Evolutionary conservation across 2,888 invertebrate species (phyloP).

Genomic region (Ennomos quercinarius): DNA sequence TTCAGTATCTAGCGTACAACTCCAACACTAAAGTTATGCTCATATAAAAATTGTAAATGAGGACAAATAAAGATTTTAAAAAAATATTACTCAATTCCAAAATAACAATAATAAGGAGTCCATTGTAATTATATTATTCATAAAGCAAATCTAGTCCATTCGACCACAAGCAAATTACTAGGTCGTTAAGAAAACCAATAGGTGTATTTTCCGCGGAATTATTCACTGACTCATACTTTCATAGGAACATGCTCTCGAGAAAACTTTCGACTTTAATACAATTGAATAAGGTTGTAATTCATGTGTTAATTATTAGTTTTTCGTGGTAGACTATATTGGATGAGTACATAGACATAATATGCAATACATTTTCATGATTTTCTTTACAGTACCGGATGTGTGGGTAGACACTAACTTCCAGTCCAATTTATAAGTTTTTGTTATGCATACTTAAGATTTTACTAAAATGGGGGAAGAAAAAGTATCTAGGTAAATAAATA

Average conservation of each 20-base stretch:
- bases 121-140: too few relatives aligned
- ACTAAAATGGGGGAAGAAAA: too few relatives aligned
- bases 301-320: neutral
- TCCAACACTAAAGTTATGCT: too few relatives aligned
- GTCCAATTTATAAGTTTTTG: neutral
- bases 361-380: constrained; percentile 12
- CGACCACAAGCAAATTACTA: neutral
- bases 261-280: neutral
- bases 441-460: neutral
- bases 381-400: constrained; percentile 12
- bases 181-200: constrained; percentile 9
- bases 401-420: constrained; percentile 1
- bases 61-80: too few relatives aligned
- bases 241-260: neutral
- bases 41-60: too few relatives aligned
- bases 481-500: too few relatives aligned
- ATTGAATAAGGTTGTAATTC: neutral
- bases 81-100: too few relatives aligned
- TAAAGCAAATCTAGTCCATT: constrained; percentile 3
- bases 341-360: constrained; percentile 1
- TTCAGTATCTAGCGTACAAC: too few relatives aligned
- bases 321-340: neutral
- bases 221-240: neutral
- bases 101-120: too few relatives aligned
- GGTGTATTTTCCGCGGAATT: constrained; percentile 5